These are phyloP conservation scores for Biston betularia DNA, from an alignment of 2,888 invertebrate species.

Conservation along the genomic window DNA sequence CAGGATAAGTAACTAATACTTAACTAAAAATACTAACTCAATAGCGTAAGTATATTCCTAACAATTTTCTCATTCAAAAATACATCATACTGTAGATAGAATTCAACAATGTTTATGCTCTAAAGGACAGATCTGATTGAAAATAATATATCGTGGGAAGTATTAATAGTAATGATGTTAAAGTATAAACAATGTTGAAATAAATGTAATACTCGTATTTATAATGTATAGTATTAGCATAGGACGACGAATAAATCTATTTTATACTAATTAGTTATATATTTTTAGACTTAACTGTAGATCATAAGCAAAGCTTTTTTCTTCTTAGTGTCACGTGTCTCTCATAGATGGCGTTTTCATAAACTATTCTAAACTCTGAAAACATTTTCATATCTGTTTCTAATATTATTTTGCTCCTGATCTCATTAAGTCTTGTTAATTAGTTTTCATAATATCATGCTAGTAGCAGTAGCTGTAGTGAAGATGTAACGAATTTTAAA, in stretches of 20 bases:
- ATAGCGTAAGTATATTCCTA: constrained; percentile 11
- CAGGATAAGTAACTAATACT: not conserved
- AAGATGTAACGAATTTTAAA: constrained; percentile 40
- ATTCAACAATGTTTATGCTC: constrained; percentile 37
- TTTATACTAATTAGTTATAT: constrained; percentile 76
- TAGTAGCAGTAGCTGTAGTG: constrained; percentile 39
- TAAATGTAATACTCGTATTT: constrained; percentile 67
- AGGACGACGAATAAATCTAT: constrained; percentile 75
- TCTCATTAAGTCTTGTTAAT: constrained; percentile 32
- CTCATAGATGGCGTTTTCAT: constrained; percentile 62
- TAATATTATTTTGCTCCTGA: constrained; percentile 27
- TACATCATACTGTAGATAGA: constrained; percentile 24
- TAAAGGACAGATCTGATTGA: constrained; percentile 9
- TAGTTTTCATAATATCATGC: constrained; percentile 31
- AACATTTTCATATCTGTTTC: constrained; percentile 34
- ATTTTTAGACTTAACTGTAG: constrained; percentile 33
- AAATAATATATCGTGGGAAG: constrained; percentile 5
- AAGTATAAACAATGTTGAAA: constrained; percentile 39
- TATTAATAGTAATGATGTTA: constrained; percentile 12
- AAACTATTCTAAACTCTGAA: constrained; percentile 49
- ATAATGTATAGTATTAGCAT: constrained; percentile 70
- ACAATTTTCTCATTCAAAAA: constrained; percentile 25
- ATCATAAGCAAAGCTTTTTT: constrained; percentile 48
- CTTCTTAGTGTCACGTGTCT: constrained; percentile 59
- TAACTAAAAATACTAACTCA: constrained; percentile 14